These are phyloP conservation scores for Metalampra italica DNA, from an alignment of 2,888 invertebrate genomes.

Conservation along the genomic window DNA sequence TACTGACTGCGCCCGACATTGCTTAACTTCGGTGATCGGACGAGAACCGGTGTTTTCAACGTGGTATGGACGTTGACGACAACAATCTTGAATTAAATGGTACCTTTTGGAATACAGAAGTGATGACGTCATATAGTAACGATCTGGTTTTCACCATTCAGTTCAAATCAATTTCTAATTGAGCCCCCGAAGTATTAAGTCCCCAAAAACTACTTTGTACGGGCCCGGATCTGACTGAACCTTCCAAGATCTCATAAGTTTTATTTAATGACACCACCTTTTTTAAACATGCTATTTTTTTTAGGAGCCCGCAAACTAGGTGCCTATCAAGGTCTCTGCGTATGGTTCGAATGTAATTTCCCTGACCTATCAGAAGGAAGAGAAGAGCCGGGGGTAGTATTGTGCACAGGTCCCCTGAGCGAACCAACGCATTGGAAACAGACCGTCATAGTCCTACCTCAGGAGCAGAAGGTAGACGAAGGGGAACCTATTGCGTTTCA, in stretches of 20 bases:
- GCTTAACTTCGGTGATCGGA: conserved; percentile 56
- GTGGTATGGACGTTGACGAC: conserved; percentile 58
- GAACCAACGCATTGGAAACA: conserved; percentile 96
- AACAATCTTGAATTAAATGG: too few relatives aligned
- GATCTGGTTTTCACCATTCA: too few relatives aligned
- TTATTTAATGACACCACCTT: too few relatives aligned
- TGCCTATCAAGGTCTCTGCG: conserved; percentile 84
- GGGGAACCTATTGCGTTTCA: conserved; percentile 84
- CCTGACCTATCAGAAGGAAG: conserved; percentile 62
- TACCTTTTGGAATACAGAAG: too few relatives aligned
- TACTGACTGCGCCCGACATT: conserved; percentile 52
- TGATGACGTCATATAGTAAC: too few relatives aligned
- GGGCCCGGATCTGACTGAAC: too few relatives aligned
- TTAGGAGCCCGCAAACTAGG: conserved; percentile 79
- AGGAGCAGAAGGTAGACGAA: conserved; percentile 73
- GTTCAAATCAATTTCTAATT: too few relatives aligned
- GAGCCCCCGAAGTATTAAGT: too few relatives aligned
- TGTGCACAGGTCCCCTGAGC: conserved; percentile 87
- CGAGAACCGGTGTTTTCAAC: conserved; percentile 54
- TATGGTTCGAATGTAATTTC: conserved; percentile 90
- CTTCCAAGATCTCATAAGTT: too few relatives aligned
- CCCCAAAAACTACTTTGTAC: too few relatives aligned
- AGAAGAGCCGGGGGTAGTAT: conserved; percentile 77
- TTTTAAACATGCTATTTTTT: not conserved
- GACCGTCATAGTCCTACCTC: conserved; percentile 89